phyloP scores from a whole-genome alignment of 1,140 invertebrate genomes.

The Vanessa tameamea region DNA sequence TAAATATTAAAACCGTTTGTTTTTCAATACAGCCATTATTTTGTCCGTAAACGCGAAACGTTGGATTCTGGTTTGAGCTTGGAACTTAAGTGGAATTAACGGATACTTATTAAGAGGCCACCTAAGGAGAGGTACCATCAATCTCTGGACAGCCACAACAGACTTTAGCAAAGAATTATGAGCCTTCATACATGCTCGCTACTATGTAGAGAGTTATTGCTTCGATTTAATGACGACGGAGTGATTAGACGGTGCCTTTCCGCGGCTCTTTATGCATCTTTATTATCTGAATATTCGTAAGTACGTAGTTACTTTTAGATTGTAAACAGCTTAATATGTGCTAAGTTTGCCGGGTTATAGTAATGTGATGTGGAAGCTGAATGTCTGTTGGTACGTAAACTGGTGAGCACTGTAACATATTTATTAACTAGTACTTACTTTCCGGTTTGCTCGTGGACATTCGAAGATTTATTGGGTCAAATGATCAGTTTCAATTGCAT shows the following conservation, averaged over 20 bases:
- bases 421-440: no score
- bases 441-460: no score
- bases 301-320: slow-evolving; percentile 53
- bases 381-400: no score
- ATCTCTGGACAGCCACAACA: slow-evolving; percentile 66
- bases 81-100: slow-evolving; percentile 53
- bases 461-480: no score
- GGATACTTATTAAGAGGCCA: slow-evolving; percentile 69
- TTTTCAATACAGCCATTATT: slow-evolving; percentile 16
- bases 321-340: slow-evolving; percentile 27
- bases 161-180: slow-evolving; percentile 73
- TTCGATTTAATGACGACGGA: slow-evolving; percentile 67
- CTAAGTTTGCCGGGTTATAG: slow-evolving; percentile 15
- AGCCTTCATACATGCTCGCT: slow-evolving; percentile 67
- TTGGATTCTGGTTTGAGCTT: slow-evolving; percentile 37
- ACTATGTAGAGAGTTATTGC: slow-evolving; percentile 77
- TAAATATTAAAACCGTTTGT: slow-evolving; percentile 1
- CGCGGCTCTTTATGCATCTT: slow-evolving; percentile 54
- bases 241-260: slow-evolving; percentile 74
- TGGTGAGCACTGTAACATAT: no score
- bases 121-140: slow-evolving; percentile 73
- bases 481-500: no score
- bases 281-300: slow-evolving; percentile 69
- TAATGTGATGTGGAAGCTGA: slow-evolving; percentile 18
- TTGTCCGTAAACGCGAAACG: slow-evolving; percentile 32